Evolutionary conservation across 2,888 invertebrate genomes (phyloP).

Genomic region (Rotaria sp.): DNA sequence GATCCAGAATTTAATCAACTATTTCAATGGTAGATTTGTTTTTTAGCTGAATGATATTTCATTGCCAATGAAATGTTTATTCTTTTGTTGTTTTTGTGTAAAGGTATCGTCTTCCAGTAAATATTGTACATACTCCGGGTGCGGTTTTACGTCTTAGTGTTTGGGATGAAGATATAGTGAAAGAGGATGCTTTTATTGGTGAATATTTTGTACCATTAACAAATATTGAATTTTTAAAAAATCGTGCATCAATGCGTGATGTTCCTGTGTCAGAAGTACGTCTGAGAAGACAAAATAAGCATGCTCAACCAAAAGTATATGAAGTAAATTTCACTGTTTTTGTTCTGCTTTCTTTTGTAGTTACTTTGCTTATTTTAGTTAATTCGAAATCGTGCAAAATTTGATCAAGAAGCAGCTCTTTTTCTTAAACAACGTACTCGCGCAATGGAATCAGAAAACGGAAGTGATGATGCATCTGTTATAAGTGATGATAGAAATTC

Average conservation of each 20-base stretch:
- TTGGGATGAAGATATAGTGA: conserved; percentile 73
- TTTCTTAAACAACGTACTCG: background rate
- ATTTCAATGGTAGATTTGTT: conserved; percentile 24
- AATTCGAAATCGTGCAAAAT: background rate
- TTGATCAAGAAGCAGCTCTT: background rate
- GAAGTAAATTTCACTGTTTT: background rate
- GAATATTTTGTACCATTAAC: background rate
- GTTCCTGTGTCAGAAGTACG: background rate
- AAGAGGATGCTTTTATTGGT: conserved; percentile 36
- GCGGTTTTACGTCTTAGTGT: conserved; percentile 64
- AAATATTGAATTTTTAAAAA: background rate
- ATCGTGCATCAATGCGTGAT: background rate
- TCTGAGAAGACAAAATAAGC: background rate
- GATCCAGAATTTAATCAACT: conserved; percentile 84
- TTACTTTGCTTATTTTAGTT: background rate
- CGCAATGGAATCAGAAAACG: background rate
- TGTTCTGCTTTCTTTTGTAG: background rate
- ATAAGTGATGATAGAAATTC: no score
- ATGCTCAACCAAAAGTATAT: background rate
- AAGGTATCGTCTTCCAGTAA: background rate
- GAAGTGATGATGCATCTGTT: background rate
- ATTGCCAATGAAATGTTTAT: no score
- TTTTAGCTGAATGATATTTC: background rate
- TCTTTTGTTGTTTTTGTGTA: no score
- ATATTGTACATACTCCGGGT: background rate